Evolutionary conservation across 2,888 invertebrate genomes (phyloP), one percentile per base, ranked within the genome.

Genomic region (Drosophila emarginata): DNA sequence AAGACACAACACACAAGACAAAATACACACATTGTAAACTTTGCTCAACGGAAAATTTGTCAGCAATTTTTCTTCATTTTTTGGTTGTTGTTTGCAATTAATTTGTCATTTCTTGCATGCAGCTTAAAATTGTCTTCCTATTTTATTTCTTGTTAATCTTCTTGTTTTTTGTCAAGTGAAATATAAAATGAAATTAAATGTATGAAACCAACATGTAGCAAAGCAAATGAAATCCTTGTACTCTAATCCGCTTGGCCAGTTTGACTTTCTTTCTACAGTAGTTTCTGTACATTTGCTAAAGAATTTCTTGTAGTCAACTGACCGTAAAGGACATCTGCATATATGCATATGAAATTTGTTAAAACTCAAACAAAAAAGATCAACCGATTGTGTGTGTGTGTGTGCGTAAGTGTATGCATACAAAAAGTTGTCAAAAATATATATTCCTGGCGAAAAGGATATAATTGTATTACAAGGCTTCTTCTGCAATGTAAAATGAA

Each of bases 271-370:
- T 54, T 23, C 9, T 32, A 11, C n/a, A 57, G 40, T 67, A 58
- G 23, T 36, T 28, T 69, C 12, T 23, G 23, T 11, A 14, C 40
- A 54, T 26, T 51, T 40, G n/a, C n/a, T 59, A 45, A 63, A 58
- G 53, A 54, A 63, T 54, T 72, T 72, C 28, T 32, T 15, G 12
- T 15, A 14, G 45, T 32, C 26, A 61, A 52, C 15, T 70, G 65
- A 65, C 56, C 67, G 57, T 72, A 72, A 67, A 86, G 69, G 58
- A 76, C 73, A 70, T 71, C 72, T 82, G 74, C 84, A 81, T 81
- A 77, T 78, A 80, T 80, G 78, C 87, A 80, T 80, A 76, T 69
- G 62, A 69, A 52, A 26, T 70, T 57, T 72, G 64, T 53, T 45
- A 6, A 67, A 71, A 70, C 36, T 5, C 11, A 36, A 9, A 45